phyloP scores from a whole-genome alignment of 2,888 invertebrate genomes.

The Cosmia pyralina region DNA sequence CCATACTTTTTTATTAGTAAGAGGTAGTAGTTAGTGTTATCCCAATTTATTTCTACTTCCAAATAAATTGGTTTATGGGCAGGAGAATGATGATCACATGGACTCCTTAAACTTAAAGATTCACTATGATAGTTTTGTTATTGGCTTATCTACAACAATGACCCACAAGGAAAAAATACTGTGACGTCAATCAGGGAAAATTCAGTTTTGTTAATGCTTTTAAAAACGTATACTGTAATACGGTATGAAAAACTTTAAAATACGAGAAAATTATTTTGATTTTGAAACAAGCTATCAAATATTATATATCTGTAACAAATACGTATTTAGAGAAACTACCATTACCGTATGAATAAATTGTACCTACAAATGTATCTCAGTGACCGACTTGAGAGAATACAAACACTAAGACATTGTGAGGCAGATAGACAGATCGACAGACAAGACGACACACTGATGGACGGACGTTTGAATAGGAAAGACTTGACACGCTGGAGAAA shows the following conservation, averaged over 20 bases:
- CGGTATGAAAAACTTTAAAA: too few species aligned
- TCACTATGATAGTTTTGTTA: not conserved
- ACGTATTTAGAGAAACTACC: slow-evolving; percentile 18
- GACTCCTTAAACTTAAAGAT: not conserved
- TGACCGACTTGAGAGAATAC: slow-evolving; percentile 51
- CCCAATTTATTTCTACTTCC: too few species aligned
- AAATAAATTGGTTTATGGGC: too few species aligned
- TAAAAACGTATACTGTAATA: too few species aligned
- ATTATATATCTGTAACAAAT: not conserved
- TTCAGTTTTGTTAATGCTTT: not conserved
- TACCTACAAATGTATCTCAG: slow-evolving; percentile 34
- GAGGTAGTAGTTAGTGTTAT: too few species aligned
- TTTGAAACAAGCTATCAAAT: not conserved
- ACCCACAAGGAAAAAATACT: not conserved
- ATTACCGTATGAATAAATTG: slow-evolving; percentile 33
- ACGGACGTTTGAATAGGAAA: slow-evolving; percentile 65
- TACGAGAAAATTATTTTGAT: not conserved
- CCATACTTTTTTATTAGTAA: too few species aligned
- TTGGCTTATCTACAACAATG: too few species aligned
- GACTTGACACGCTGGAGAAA: slow-evolving; percentile 57
- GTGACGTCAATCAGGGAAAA: not conserved
- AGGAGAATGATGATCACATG: too few species aligned
- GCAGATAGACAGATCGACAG: slow-evolving; percentile 60
- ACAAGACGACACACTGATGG: slow-evolving; percentile 59
- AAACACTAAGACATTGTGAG: slow-evolving; percentile 46